Percentiles rank a stretch among this genome's conserved stretches.
Evolutionary conservation across 2,797 vertebrate genomes (phyloP).

Genomic region (Mus spretus): DNA sequence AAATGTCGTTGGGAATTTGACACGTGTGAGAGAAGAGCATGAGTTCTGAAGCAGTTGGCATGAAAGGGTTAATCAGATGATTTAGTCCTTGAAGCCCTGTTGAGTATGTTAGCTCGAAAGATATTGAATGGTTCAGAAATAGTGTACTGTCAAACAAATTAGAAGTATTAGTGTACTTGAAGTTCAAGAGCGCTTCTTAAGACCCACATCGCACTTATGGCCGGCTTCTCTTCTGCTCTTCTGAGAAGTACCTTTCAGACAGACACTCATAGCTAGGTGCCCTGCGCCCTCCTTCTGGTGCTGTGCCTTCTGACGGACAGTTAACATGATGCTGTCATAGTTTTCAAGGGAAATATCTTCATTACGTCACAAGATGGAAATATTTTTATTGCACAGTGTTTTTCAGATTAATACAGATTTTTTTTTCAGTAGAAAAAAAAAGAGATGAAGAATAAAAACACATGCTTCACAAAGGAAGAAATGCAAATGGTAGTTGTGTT

Average conservation of each 20-base stretch:
- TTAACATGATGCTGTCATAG: conserved; percentile 34
- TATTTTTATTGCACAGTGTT: conserved; percentile 22
- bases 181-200: conserved; percentile 78
- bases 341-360: neutral
- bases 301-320: conserved; percentile 30
- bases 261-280: neutral
- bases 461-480: conserved; percentile 13
- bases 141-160: conserved; percentile 73
- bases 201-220: conserved; percentile 26
- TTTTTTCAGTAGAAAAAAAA: neutral
- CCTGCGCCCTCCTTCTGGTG: neutral
- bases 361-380: conserved; percentile 50
- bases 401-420: conserved; percentile 57
- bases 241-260: conserved; percentile 49
- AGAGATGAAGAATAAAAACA: conserved; percentile 21
- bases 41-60: conserved; percentile 47
- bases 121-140: conserved; percentile 69
- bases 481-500: neutral
- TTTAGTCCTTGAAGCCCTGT: conserved; percentile 70
- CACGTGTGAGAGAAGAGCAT: neutral
- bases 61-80: conserved; percentile 79
- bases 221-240: neutral
- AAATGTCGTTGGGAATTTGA: conserved; percentile 72
- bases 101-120: conserved; percentile 69
- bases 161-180: conserved; percentile 74